Conservation (phyloP, 2,888 invertebrate genomes). For the Psylliodes chrysocephalus region DNA sequence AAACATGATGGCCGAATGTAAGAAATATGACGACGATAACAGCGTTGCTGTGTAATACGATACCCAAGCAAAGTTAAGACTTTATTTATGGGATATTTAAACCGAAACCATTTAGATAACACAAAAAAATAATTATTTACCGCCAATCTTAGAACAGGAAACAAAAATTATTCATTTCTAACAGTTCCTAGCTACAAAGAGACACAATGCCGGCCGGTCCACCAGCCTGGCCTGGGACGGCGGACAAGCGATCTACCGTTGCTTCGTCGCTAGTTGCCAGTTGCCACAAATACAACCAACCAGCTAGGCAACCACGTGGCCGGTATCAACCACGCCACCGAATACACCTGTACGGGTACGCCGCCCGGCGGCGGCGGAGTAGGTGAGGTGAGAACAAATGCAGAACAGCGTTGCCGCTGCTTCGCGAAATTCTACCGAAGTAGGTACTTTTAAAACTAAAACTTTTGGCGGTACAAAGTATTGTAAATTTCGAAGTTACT, state of each 20-base stretch:
- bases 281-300: slow-evolving; percentile 21
- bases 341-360: slow-evolving; percentile 29
- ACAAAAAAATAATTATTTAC: too few species aligned
- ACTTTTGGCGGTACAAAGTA: too few species aligned
- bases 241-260: slow-evolving; percentile 5
- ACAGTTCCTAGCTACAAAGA: too few species aligned
- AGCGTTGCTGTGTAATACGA: too few species aligned
- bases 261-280: too few species aligned
- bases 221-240: slow-evolving; percentile 4
- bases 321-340: slow-evolving; percentile 12
- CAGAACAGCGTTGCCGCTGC: background rate
- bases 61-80: too few species aligned
- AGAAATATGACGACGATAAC: too few species aligned
- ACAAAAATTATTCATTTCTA: slow-evolving; percentile 1
- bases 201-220: slow-evolving; percentile 7
- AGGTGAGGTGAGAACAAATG: slow-evolving; percentile 23
- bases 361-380: slow-evolving; percentile 16
- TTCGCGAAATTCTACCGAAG: background rate
- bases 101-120: too few species aligned
- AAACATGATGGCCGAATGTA: too few species aligned
- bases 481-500: too few species aligned
- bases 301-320: slow-evolving; percentile 31
- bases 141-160: background rate
- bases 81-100: too few species aligned
- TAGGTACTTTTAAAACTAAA: too few species aligned